A percentile compares a stretch with the other conserved stretches of the same genome.
These are phyloP conservation scores for Chiroxiphia lanceolata DNA, from an alignment of 2,797 vertebrate genomes.

Conservation along the genomic window DNA sequence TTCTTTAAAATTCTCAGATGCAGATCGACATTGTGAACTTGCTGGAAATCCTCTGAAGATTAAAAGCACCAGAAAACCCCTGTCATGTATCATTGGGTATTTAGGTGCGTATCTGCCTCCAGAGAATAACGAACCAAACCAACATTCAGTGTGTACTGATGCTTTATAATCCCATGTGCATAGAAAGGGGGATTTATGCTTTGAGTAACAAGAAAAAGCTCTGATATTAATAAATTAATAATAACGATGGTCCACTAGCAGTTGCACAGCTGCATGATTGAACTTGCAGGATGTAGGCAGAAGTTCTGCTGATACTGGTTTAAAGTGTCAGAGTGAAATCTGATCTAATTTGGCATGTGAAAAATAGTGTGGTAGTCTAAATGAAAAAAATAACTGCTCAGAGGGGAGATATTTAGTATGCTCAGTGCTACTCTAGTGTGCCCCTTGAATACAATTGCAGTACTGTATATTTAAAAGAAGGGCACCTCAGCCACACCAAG, in stretches of 20 bases:
- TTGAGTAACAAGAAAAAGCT: not conserved
- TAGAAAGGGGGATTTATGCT: not conserved
- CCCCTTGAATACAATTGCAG: not conserved
- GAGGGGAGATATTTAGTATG: not conserved
- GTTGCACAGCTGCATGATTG: not conserved
- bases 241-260: not conserved
- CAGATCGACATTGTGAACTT: slow-evolving; percentile 90
- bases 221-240: not conserved
- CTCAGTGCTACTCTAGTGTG: not conserved
- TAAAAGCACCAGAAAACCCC: slow-evolving; percentile 89
- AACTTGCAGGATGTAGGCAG: not conserved
- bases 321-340: not conserved
- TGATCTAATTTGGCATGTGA: not conserved
- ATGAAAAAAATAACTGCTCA: not conserved
- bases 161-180: not conserved
- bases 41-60: slow-evolving; percentile 89
- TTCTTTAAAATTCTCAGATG: slow-evolving; percentile 84
- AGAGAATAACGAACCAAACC: not conserved
- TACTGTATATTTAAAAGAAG: not conserved
- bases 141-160: not conserved
- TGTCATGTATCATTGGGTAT: slow-evolving; percentile 94
- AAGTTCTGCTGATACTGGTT: not conserved
- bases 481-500: not conserved
- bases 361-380: not conserved
- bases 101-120: slow-evolving; percentile 82